Evolutionary conservation across 2,888 invertebrate genomes (phyloP).

Genomic region (Drosophila mercatorum): DNA sequence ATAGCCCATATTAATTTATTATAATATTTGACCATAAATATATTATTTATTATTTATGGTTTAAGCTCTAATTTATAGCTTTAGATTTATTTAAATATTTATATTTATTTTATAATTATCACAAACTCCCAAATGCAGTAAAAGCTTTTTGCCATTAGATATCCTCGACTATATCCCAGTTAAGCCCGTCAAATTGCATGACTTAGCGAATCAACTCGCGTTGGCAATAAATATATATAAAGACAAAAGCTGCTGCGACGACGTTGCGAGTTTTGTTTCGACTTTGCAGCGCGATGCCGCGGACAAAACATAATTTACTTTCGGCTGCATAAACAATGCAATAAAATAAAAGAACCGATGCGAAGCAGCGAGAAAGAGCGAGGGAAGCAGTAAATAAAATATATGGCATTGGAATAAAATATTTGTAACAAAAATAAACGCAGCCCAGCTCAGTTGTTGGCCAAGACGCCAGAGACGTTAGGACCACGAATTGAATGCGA

Average conservation of each 20-base stretch:
- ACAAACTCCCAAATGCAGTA: too few species aligned
- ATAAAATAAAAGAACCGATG: slow-evolving; percentile 76
- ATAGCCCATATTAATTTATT: background rate
- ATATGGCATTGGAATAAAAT: slow-evolving; percentile 81
- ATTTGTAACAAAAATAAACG: slow-evolving; percentile 81
- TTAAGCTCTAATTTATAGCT: background rate
- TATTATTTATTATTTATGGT: background rate
- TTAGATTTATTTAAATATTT: background rate
- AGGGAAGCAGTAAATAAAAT: slow-evolving; percentile 70
- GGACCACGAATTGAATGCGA: slow-evolving; percentile 20
- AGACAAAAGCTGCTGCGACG: slow-evolving; percentile 55
- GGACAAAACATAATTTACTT: slow-evolving; percentile 81
- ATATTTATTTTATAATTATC: background rate
- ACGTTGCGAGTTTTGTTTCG: slow-evolving; percentile 53
- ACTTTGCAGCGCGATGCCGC: slow-evolving; percentile 52
- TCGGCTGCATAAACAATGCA: slow-evolving; percentile 82
- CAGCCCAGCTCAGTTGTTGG: slow-evolving; percentile 25
- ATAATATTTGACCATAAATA: background rate
- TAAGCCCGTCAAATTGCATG: background rate
- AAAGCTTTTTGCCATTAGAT: background rate
- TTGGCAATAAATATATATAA: slow-evolving; percentile 16
- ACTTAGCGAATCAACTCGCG: slow-evolving; percentile 14
- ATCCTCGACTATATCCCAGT: background rate
- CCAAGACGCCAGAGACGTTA: slow-evolving; percentile 44
- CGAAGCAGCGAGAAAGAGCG: slow-evolving; percentile 25